phyloP scores from a whole-genome alignment of 1,140 invertebrate species.

The Aphis gossypii region DNA sequence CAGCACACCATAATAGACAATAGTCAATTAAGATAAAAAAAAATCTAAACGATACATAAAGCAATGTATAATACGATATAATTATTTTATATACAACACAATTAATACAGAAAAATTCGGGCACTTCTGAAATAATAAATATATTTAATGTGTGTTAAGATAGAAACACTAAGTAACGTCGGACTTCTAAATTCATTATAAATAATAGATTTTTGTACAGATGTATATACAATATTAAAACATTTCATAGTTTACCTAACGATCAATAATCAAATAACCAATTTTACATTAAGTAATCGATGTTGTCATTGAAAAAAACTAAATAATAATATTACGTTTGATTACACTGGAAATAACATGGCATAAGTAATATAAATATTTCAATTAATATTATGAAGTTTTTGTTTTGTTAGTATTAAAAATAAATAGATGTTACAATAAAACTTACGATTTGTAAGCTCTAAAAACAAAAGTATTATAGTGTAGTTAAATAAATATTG shows the following conservation, averaged over 20 bases:
- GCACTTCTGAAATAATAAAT: not conserved
- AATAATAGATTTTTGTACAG: not conserved
- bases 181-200: not conserved
- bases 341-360: not conserved
- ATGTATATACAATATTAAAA: not conserved
- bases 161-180: not conserved
- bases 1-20: not conserved
- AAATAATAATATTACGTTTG: not conserved
- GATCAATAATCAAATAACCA: not conserved
- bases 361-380: not conserved
- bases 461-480: not conserved
- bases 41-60: too few species aligned
- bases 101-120: not conserved
- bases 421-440: not conserved
- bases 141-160: not conserved
- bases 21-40: too few species aligned
- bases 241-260: not conserved
- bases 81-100: not conserved
- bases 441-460: not conserved
- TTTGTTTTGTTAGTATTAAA: not conserved
- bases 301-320: not conserved
- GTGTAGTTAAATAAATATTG: not conserved
- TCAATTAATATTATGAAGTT: not conserved
- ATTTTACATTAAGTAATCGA: not conserved
- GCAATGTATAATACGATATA: not conserved